Conservation (phyloP, 2,797 vertebrate species). For the Acipenser ruthenus region DNA sequence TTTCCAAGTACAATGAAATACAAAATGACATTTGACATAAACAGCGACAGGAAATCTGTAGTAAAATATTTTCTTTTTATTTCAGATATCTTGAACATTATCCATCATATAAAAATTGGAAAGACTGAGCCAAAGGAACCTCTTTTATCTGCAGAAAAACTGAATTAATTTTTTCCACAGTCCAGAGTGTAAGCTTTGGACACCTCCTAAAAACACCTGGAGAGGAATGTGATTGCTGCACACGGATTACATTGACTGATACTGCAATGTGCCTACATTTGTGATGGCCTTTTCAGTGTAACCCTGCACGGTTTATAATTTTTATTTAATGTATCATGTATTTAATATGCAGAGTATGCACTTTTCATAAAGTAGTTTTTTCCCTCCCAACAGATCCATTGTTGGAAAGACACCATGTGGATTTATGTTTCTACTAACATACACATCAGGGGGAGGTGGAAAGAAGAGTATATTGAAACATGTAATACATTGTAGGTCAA, state of each 20-base stretch:
- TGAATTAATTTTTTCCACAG: conserved; percentile 20
- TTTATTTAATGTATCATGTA: conserved; percentile 85
- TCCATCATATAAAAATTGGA: conserved; percentile 44
- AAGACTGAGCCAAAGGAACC: conserved; percentile 67
- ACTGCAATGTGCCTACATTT: conserved; percentile 85
- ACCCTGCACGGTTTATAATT: conserved; percentile 66
- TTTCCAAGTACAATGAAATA: too few species aligned
- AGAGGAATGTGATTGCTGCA: conserved; percentile 59
- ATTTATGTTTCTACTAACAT: conserved; percentile 24
- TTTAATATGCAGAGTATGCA: conserved; percentile 77
- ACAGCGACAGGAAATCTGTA: conserved; percentile 28
- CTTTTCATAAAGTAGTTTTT: conserved; percentile 55
- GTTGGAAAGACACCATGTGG: conserved; percentile 41
- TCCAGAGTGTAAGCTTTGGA: conserved; percentile 37
- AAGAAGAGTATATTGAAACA: conserved; percentile 42
- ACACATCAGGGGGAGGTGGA: conserved; percentile 28
- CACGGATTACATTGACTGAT: conserved; percentile 55
- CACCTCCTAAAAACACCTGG: conserved; percentile 21
- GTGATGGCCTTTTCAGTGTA: conserved; percentile 78
- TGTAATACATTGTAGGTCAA: conserved; percentile 36
- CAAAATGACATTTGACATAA: too few species aligned
- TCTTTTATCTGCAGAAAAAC: conserved; percentile 44
- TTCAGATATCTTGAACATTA: conserved; percentile 55
- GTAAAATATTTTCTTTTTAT: conserved; percentile 35
- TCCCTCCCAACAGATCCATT: conserved; percentile 38